Evolutionary conservation across 2,113 vertebrate species (phyloP).

Genomic region (Eubucco bourcierii): DNA sequence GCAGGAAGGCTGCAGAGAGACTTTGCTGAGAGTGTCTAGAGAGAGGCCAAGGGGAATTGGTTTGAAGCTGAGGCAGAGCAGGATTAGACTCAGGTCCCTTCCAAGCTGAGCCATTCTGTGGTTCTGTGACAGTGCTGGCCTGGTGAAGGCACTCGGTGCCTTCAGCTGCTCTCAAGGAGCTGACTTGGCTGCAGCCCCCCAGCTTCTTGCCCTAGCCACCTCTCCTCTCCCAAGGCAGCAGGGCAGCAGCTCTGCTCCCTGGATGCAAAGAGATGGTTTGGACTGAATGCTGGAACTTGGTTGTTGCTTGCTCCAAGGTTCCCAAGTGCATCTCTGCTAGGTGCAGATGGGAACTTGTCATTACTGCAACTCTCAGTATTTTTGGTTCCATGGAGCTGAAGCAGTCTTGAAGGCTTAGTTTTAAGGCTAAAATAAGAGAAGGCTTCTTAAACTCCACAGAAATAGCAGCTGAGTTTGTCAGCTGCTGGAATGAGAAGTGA

Average conservation of each 20-base stretch:
- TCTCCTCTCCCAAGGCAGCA: not conserved
- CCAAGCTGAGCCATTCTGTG: no score
- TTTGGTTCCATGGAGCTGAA: slow-evolving; percentile 6
- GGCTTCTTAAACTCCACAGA: not conserved
- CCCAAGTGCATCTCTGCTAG: not conserved
- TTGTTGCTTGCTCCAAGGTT: slow-evolving; percentile 36
- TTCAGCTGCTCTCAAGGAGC: slow-evolving; percentile 48
- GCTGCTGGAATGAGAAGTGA: slow-evolving; percentile 1
- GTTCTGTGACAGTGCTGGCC: not conserved
- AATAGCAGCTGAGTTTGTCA: slow-evolving; percentile 21
- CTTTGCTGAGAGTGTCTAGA: no score
- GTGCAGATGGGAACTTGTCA: slow-evolving; percentile 43
- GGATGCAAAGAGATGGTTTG: slow-evolving; percentile 26
- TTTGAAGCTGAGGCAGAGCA: no score
- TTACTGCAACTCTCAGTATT: slow-evolving; percentile 23
- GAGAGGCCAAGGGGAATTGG: no score
- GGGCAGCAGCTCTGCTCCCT: not conserved
- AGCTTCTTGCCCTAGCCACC: slow-evolving; percentile 2
- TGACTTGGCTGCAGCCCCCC: slow-evolving; percentile 18
- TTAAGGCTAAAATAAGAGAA: slow-evolving; percentile 42
- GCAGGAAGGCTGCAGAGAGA: no score
- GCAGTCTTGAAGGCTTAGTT: slow-evolving; percentile 28
- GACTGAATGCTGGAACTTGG: slow-evolving; percentile 58
- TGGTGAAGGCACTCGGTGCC: not conserved
- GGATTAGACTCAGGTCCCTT: no score